phyloP scores from a whole-genome alignment of 2,888 invertebrate genomes.

The Amphipyra tragopoginis region DNA sequence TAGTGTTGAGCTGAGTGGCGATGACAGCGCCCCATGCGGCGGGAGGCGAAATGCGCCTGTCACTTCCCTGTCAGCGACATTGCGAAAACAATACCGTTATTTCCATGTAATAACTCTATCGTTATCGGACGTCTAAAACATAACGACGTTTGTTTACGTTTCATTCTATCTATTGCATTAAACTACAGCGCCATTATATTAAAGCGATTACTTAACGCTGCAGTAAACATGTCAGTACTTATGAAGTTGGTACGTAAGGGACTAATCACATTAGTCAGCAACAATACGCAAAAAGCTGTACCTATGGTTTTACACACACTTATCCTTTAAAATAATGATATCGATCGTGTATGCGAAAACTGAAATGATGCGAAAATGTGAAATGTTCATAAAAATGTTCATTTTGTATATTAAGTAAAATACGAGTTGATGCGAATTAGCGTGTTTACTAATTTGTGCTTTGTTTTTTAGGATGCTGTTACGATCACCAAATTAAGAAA shows the following conservation, averaged over 20 bases:
- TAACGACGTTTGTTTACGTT: slow-evolving; percentile 73
- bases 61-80: slow-evolving; percentile 74
- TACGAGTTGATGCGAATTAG: too few relatives aligned
- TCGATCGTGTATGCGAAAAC: too few relatives aligned
- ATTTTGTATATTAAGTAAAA: too few relatives aligned
- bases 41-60: slow-evolving; percentile 78
- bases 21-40: slow-evolving; percentile 82
- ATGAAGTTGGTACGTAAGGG: not conserved
- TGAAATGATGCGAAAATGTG: too few relatives aligned
- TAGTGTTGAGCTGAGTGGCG: slow-evolving; percentile 75
- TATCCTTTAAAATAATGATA: too few relatives aligned
- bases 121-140: slow-evolving; percentile 82
- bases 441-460: too few relatives aligned
- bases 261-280: too few relatives aligned
- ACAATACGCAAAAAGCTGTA: too few relatives aligned
- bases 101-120: slow-evolving; percentile 81
- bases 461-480: too few relatives aligned
- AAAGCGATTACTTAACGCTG: slow-evolving; percentile 31
- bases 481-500: too few relatives aligned
- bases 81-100: slow-evolving; percentile 81
- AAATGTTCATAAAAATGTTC: too few relatives aligned
- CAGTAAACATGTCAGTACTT: not conserved
- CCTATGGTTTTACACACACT: too few relatives aligned
- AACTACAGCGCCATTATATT: slow-evolving; percentile 32
- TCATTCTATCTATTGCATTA: slow-evolving; percentile 58